phyloP scores from a whole-genome alignment of 2,797 vertebrate species.

The Numenius phaeopus region DNA sequence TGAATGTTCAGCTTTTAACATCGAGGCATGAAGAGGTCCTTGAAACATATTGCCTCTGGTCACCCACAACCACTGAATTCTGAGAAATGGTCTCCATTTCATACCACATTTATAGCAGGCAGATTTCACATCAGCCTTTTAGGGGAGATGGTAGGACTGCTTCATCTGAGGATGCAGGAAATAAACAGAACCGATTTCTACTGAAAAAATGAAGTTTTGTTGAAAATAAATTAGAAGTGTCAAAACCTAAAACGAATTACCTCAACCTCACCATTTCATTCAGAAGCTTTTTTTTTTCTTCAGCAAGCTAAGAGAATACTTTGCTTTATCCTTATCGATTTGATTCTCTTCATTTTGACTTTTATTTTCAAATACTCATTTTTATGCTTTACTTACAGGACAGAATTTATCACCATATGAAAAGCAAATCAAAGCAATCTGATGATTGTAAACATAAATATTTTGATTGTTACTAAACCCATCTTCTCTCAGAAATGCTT shows the following conservation, averaged over 20 bases:
- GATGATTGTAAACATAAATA: neutral
- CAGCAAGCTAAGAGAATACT: conserved; percentile 1
- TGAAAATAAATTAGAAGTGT: conserved; percentile 31
- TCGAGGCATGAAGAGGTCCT: neutral
- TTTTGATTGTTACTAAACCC: neutral
- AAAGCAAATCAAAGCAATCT: conserved; percentile 29
- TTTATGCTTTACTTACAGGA: neutral
- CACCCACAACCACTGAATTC: conserved; percentile 6
- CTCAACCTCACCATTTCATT: neutral
- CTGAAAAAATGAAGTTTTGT: neutral
- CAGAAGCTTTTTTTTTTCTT: neutral
- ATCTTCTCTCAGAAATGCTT: neutral
- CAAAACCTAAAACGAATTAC: conserved; percentile 11
- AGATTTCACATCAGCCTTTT: conserved; percentile 14
- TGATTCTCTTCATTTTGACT: neutral
- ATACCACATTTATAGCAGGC: neutral
- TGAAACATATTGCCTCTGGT: conserved; percentile 11
- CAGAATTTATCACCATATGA: conserved; percentile 23
- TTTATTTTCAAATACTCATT: conserved; percentile 34
- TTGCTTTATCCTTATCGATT: neutral
- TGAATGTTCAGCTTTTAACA: neutral
- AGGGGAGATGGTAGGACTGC: neutral
- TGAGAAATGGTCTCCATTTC: conserved; percentile 24
- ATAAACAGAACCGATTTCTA: conserved; percentile 14
- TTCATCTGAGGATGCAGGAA: neutral